Evolutionary conservation across 2,113 vertebrate genomes (phyloP), one percentile per base, ranked within the genome.

Genomic region (Lasiurus borealis): DNA sequence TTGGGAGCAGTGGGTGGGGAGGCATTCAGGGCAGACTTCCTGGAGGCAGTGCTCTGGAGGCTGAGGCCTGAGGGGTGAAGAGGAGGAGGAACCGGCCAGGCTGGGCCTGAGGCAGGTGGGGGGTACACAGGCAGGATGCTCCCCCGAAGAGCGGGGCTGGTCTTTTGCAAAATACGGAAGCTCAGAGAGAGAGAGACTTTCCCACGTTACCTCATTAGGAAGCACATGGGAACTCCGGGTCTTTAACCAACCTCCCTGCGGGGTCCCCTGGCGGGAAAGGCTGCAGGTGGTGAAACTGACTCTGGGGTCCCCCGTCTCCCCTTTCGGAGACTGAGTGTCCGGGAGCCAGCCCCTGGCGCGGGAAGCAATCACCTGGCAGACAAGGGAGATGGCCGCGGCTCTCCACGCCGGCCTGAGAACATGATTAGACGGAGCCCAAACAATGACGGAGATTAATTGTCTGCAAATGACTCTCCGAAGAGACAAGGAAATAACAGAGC

Each of bases 371-470:
- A 15, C 40, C 16, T 21, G 48, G 52, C 8, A 50, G 92, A 46
- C 52, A 62, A 69, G 69, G 19, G 46, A 57, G 78, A 81, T 75
- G 77, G 75, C 89, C 81, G 89, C 25, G 46, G 66, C 68, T 89
- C 87, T 76, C 91, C 71, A 29, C 31, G 54, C 44, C 34, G 64
- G 9, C 54, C 95, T 86, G 57, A 85, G 75, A 82, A 90, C 93
- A 66, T 29, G 75, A 93, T 92, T 46, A 88, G 89, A 94, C 72
- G 78, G 64, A 73, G 91, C 88, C 77, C 93, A 88, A 92, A 92
- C 90, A 96, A 90, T 88, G 87, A 90, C 95, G 88, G 88, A 57
- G 84, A 96, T 92, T 72, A 81, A 96, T 95, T 86, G 36, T 52
- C 44, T 69, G 72, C 85, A 83, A 87, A 94, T 83, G 91, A 85